These are phyloP conservation scores for Anas platyrhynchos DNA, from an alignment of 2,113 vertebrate species.

Conservation along the genomic window DNA sequence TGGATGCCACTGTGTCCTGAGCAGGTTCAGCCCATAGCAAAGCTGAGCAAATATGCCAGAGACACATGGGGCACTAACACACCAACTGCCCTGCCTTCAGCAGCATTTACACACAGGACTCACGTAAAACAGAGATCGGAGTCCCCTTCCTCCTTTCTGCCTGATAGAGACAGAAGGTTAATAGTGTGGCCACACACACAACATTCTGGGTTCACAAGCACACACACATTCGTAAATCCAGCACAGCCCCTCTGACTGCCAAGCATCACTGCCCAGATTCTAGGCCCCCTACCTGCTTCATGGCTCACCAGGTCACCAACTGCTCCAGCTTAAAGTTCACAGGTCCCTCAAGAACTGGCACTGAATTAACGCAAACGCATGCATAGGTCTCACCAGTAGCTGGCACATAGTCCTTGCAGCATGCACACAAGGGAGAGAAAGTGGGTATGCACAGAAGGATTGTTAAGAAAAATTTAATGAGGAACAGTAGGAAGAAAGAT, in stretches of 20 bases:
- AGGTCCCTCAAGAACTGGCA: no score
- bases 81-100: no score
- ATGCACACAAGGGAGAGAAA: background rate
- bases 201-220: background rate
- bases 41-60: no score
- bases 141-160: no score
- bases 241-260: accelerated
- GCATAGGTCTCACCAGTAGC: accelerated
- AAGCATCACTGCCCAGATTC: accelerated
- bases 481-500: background rate
- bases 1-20: no score
- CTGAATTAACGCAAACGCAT: accelerated
- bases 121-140: no score
- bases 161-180: no score
- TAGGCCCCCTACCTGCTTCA: background rate
- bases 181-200: background rate
- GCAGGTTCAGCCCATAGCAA: no score
- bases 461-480: background rate
- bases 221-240: accelerated
- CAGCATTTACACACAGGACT: no score
- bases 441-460: background rate
- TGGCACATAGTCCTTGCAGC: background rate
- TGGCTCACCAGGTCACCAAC: no score
- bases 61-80: no score
- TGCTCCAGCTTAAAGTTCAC: accelerated